phyloP scores from a whole-genome alignment of 2,888 invertebrate species.

The Beris morrisii region DNA sequence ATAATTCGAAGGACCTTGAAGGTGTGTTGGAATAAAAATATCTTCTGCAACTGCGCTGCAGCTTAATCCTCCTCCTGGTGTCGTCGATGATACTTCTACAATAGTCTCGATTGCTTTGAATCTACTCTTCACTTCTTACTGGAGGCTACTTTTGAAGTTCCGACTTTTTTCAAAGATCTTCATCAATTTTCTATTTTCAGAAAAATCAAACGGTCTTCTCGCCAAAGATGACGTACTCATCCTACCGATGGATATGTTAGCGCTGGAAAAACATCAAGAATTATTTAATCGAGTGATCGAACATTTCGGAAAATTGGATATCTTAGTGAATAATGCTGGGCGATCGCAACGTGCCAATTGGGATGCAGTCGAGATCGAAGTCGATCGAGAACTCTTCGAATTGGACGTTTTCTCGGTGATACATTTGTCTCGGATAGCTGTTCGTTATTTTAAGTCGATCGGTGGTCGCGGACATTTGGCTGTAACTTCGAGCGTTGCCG shows the following conservation, averaged over 20 bases:
- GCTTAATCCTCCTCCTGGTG: too few relatives aligned
- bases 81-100: too few relatives aligned
- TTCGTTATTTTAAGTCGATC: constrained; percentile 63
- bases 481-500: constrained; percentile 74
- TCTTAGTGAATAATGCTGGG: constrained; percentile 81
- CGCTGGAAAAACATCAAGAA: constrained; percentile 62
- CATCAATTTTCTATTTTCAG: constrained; percentile 33
- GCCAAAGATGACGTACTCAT: constrained; percentile 66
- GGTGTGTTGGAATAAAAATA: too few relatives aligned
- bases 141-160: too few relatives aligned
- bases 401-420: constrained; percentile 75
- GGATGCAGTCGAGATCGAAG: constrained; percentile 68
- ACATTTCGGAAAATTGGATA: constrained; percentile 72
- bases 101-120: too few relatives aligned
- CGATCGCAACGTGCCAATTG: constrained; percentile 74
- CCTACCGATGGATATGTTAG: constrained; percentile 68
- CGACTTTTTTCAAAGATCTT: not conserved
- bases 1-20: too few relatives aligned
- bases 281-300: constrained; percentile 64
- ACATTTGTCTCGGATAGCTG: constrained; percentile 68
- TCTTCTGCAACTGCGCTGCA: too few relatives aligned
- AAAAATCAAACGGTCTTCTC: constrained; percentile 52
- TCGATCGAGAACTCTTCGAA: constrained; percentile 75
- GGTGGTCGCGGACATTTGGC: constrained; percentile 67
- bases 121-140: too few relatives aligned